Evolutionary conservation across 2,797 vertebrate genomes (phyloP).

Genomic region (Remorina albescens): DNA sequence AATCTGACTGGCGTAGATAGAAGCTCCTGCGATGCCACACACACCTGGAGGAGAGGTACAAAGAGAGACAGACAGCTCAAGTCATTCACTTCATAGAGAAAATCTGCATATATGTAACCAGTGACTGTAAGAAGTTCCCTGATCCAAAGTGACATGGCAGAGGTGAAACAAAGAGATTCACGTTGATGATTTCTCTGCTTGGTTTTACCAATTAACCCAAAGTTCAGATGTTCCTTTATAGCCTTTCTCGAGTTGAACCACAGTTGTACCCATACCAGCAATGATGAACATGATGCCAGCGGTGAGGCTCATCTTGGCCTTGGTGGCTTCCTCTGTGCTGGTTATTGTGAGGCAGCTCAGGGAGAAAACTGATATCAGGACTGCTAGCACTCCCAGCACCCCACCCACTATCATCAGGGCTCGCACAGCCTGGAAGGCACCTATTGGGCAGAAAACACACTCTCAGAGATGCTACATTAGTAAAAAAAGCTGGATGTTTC

Average conservation of each 20-base stretch:
- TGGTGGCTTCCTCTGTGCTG: slow-evolving; percentile 86
- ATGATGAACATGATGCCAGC: slow-evolving; percentile 91
- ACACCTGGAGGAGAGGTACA: slow-evolving; percentile 79
- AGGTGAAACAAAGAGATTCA: neutral
- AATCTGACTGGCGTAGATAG: slow-evolving; percentile 93
- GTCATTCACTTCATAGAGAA: neutral
- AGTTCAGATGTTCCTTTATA: neutral
- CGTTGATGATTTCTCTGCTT: neutral
- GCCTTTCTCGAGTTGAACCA: too few relatives aligned
- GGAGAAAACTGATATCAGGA: slow-evolving; percentile 87
- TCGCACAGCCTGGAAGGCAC: slow-evolving; percentile 86
- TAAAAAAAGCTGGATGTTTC: neutral
- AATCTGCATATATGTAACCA: neutral
- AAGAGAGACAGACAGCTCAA: neutral
- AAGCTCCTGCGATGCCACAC: slow-evolving; percentile 91
- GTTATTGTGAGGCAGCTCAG: slow-evolving; percentile 90
- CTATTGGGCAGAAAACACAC: slow-evolving; percentile 48
- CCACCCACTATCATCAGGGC: slow-evolving; percentile 92
- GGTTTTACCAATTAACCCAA: neutral
- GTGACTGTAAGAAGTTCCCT: neutral
- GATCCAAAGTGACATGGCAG: neutral
- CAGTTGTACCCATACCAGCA: slow-evolving; percentile 78
- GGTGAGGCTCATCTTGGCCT: slow-evolving; percentile 93
- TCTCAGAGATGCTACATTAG: neutral
- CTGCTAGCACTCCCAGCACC: slow-evolving; percentile 84